Conservation (phyloP, 2,113 vertebrate species). For the Gallinago jamesoni region DNA sequence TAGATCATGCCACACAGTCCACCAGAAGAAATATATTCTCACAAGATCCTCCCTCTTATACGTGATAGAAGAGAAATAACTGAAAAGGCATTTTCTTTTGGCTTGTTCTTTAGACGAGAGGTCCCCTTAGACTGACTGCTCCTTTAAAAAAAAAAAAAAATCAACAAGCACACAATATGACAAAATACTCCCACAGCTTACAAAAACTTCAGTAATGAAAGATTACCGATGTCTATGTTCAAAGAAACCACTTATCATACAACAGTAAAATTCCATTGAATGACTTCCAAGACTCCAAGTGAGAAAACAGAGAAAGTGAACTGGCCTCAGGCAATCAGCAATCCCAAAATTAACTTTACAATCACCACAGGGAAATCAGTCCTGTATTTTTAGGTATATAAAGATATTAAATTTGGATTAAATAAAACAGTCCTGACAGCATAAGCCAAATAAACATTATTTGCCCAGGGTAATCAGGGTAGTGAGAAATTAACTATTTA, state of each 20-base stretch:
- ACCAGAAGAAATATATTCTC: accelerated
- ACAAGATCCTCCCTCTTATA: not conserved
- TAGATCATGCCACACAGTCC: accelerated
- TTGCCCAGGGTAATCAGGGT: not conserved
- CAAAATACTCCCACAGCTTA: not conserved
- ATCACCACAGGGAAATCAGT: not conserved
- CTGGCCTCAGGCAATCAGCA: not conserved
- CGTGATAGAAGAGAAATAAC: not conserved
- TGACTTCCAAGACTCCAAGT: not conserved
- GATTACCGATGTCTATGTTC: not conserved
- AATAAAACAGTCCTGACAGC: not conserved
- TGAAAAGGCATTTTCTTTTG: not conserved
- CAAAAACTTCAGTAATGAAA: not conserved
- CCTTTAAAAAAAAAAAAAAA: not conserved
- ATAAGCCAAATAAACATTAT: not conserved
- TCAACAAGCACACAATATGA: too few relatives aligned
- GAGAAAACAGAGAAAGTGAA: not conserved
- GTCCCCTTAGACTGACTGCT: not conserved
- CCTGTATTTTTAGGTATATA: not conserved
- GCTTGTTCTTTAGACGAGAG: not conserved
- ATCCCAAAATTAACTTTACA: not conserved
- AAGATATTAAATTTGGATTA: not conserved
- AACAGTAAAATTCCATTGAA: not conserved
- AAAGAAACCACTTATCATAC: not conserved
- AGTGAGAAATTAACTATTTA: not conserved